Evolutionary conservation across 2,797 vertebrate genomes (phyloP).

Genomic region (Sebastes miniatus): DNA sequence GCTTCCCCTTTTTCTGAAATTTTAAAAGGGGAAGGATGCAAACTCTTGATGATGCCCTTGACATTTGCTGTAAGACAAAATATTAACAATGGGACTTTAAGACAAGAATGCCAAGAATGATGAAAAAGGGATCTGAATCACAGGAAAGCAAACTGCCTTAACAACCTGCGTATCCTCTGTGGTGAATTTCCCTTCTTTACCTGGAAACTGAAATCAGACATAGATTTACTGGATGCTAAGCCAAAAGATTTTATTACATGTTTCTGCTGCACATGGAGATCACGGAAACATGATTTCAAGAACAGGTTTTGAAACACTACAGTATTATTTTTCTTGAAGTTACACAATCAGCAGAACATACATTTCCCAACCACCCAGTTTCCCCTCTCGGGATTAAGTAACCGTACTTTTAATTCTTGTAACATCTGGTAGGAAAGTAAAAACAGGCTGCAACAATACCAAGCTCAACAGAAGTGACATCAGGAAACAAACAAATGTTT

Average conservation of each 20-base stretch:
- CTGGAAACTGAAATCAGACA: neutral
- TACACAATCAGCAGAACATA: neutral
- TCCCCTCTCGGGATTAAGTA: neutral
- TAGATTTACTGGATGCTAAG: slow-evolving; percentile 16
- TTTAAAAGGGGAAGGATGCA: neutral
- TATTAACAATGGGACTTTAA: neutral
- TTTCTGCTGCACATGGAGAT: slow-evolving; percentile 16
- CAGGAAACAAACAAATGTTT: neutral
- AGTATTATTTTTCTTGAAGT: neutral
- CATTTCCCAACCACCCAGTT: neutral
- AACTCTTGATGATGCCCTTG: neutral
- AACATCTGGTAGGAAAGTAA: neutral
- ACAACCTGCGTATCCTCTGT: neutral
- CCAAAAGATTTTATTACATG: slow-evolving; percentile 55
- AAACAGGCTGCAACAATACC: neutral
- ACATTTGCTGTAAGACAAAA: neutral
- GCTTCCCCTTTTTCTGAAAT: neutral
- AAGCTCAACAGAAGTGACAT: neutral
- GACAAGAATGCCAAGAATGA: neutral
- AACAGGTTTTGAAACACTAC: neutral
- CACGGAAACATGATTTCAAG: slow-evolving; percentile 1
- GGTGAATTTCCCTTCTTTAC: neutral
- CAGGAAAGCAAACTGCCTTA: neutral
- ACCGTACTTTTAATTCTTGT: neutral
- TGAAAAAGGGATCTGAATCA: neutral